Conservation (phyloP, 1,140 invertebrate species). For the Heliothis virescens region DNA sequence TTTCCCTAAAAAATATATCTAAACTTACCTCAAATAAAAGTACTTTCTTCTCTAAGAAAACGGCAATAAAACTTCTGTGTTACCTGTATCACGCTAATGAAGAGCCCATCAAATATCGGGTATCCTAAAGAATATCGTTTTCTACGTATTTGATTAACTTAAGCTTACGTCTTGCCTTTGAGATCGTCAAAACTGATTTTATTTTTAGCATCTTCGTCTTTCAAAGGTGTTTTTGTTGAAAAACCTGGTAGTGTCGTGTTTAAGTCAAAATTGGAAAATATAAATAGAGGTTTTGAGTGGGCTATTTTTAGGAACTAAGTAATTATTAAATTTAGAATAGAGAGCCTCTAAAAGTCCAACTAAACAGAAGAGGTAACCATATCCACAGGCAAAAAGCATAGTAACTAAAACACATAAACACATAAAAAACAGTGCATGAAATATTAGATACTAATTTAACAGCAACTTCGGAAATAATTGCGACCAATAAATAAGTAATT, state of each 20-base stretch:
- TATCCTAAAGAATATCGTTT: conserved; percentile 42
- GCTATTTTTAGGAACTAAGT: not conserved
- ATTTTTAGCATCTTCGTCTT: conserved; percentile 11
- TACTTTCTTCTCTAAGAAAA: no score
- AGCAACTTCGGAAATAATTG: no score
- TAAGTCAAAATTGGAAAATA: not conserved
- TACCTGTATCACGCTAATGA: not conserved
- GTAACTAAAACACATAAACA: no score
- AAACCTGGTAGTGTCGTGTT: not conserved
- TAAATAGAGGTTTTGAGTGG: not conserved
- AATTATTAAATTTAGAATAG: not conserved
- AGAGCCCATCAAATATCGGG: conserved; percentile 38
- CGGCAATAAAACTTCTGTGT: conserved; percentile 6
- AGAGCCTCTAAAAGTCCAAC: no score
- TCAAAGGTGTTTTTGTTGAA: not conserved
- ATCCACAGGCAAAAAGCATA: no score
- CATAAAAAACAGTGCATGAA: no score
- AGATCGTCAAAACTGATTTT: conserved; percentile 18
- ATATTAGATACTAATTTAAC: no score
- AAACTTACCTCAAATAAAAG: no score
- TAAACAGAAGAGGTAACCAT: no score
- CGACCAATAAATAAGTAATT: no score
- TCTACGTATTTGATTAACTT: conserved; percentile 33
- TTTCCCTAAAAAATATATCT: no score
- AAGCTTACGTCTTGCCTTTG: conserved; percentile 12